These are phyloP conservation scores for Semotilus atromaculatus DNA, from an alignment of 2,797 vertebrate genomes.

Conservation along the genomic window DNA sequence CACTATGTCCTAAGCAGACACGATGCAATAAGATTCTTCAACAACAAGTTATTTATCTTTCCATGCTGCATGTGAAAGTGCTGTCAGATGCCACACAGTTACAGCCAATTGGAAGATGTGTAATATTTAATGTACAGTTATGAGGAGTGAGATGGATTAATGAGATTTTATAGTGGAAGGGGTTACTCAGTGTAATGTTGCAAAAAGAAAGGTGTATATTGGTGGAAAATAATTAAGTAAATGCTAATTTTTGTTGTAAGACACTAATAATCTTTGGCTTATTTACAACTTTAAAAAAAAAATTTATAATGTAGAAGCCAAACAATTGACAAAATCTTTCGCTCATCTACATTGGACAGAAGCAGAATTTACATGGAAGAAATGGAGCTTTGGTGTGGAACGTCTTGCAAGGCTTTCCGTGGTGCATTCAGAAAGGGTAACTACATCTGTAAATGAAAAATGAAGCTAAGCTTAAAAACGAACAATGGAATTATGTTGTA, in stretches of 20 bases:
- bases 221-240: background rate
- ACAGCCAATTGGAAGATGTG: background rate
- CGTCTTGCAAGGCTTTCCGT: background rate
- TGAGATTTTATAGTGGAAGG: background rate
- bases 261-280: background rate
- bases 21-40: background rate
- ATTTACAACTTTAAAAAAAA: background rate
- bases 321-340: background rate
- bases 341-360: background rate
- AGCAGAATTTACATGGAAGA: background rate
- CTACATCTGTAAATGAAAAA: background rate
- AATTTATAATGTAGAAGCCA: background rate
- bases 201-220: no score
- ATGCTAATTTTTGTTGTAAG: background rate
- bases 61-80: background rate
- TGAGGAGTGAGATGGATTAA: background rate
- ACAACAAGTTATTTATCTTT: constrained; percentile 21
- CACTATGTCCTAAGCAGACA: background rate
- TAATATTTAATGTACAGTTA: constrained; percentile 15
- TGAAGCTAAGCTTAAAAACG: background rate
- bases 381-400: background rate
- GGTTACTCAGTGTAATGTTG: background rate
- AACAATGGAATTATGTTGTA: background rate
- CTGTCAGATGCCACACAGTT: background rate
- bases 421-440: constrained; percentile 5